Base-by-base conservation (phyloP, 2,888 invertebrate genomes). In the Tenodera sinensis region DNA sequence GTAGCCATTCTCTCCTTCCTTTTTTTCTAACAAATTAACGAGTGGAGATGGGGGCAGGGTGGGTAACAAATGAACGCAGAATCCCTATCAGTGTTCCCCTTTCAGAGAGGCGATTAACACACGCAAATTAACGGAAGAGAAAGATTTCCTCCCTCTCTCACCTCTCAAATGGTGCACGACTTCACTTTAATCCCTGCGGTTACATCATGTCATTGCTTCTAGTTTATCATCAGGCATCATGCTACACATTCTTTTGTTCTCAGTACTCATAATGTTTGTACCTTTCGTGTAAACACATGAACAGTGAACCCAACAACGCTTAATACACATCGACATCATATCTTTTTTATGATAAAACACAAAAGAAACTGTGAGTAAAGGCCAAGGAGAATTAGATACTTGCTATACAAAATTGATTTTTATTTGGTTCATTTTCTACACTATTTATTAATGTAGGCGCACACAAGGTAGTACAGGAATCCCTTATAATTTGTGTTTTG, bases 51-150 rank as follows among this genome's bases (percentile, higher is more conserved):
- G 54, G 54, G 54, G 54, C 54, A 71, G 54, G 54, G 54, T 71
- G 54, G 54, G 54, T 71, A 71, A 71, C 54, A 71, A 71, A 71
- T 71, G 54, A 71, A 71, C 54, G 81, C 47, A 86, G 81, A 86
- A 71, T 81, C 86, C 86, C 86, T 86, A 86, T 86, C 86, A 86
- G 25, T 71, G 71, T 12, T 81, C 54, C 81, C 28, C 86, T 81
- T 81, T 86, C 86, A 86, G 30, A 71, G 85, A 30, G 71, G 87
- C 88, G 89, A 89, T 89, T 87, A 89, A 89, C 89, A 88, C 89
- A 89, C 85, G 88, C 87, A 89, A 89, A 88, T 89, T 88, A 89
- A 88, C 84, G 86, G 88, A 84, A 89, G 88, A 89, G 88, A 83
- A 88, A 81, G 54, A 89, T 30, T 28, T 25, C 30, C 83, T 42